Evolutionary conservation across 2,797 vertebrate species (phyloP).

Genomic region (Paguma larvata): DNA sequence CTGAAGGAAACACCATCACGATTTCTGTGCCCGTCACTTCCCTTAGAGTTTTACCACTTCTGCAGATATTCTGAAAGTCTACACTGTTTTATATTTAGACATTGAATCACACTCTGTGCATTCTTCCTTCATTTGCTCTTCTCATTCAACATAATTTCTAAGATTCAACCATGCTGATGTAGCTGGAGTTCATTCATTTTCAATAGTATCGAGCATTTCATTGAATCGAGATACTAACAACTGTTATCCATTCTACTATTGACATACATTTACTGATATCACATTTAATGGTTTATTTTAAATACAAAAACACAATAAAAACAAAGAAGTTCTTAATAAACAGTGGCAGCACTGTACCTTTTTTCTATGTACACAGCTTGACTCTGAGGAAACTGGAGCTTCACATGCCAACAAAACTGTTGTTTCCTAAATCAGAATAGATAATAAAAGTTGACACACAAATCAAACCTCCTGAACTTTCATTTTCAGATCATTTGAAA

Average conservation of each 20-base stretch:
- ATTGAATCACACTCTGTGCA: neutral
- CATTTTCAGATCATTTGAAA: constrained; percentile 30
- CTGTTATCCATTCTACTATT: neutral
- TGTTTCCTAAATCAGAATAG: constrained; percentile 90
- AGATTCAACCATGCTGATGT: neutral
- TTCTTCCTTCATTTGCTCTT: constrained; percentile 17
- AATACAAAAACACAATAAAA: neutral
- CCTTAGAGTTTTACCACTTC: neutral
- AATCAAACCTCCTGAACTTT: constrained; percentile 46
- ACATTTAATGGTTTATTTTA: constrained; percentile 19
- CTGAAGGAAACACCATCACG: neutral
- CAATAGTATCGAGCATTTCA: neutral
- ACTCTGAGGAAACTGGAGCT: constrained; percentile 95
- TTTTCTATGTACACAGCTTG: constrained; percentile 92
- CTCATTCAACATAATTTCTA: neutral
- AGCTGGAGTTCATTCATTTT: neutral
- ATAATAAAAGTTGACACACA: neutral
- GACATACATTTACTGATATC: neutral
- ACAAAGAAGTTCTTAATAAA: neutral
- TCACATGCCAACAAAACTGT: constrained; percentile 95
- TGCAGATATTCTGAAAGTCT: neutral
- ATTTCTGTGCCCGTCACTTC: neutral
- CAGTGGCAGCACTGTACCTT: constrained; percentile 88
- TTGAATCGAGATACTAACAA: neutral
- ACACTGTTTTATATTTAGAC: neutral